Percentiles rank a stretch among this genome's conserved stretches.
Conservation (phyloP, 2,888 invertebrate species). For the Miltochrista miniata region DNA sequence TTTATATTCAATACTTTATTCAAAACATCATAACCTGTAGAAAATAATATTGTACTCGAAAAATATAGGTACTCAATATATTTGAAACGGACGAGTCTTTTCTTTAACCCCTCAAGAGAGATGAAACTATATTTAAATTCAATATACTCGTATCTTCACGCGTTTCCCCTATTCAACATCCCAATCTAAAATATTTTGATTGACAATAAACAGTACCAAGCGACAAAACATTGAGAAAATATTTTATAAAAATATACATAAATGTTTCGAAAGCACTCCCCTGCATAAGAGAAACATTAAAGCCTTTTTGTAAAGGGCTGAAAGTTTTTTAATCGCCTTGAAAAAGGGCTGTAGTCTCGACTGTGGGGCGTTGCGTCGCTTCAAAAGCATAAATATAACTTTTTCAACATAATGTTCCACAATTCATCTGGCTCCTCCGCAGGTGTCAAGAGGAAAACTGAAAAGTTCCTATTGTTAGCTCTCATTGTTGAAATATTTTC, state of each 20-base stretch:
- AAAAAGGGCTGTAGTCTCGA: conserved; percentile 49
- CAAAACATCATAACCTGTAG: too few relatives aligned
- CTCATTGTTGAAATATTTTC: conserved; percentile 51
- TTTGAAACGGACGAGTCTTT: conserved; percentile 17
- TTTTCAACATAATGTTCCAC: conserved; percentile 43
- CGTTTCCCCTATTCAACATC: conserved; percentile 32
- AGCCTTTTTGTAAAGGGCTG: conserved; percentile 47
- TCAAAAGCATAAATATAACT: conserved; percentile 46
- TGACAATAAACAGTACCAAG: conserved; percentile 49
- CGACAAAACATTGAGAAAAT: conserved; percentile 37
- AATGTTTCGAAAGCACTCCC: conserved; percentile 29
- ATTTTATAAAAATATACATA: conserved; percentile 11
- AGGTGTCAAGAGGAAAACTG: conserved; percentile 64
- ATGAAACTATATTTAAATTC: conserved; percentile 37
- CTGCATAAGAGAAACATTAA: conserved; percentile 44
- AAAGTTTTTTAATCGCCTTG: conserved; percentile 66
- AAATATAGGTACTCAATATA: conserved; percentile 9
- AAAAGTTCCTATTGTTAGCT: conserved; percentile 63
- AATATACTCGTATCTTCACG: conserved; percentile 35
- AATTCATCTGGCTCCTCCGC: conserved; percentile 60
- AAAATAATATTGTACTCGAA: too few relatives aligned
- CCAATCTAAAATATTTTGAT: conserved; percentile 46
- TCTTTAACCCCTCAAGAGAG: conserved; percentile 24
- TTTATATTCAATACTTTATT: too few relatives aligned
- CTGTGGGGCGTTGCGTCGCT: conserved; percentile 32